Evolutionary conservation across 2,113 vertebrate species (phyloP).

Genomic region (Hemicordylus capensis): DNA sequence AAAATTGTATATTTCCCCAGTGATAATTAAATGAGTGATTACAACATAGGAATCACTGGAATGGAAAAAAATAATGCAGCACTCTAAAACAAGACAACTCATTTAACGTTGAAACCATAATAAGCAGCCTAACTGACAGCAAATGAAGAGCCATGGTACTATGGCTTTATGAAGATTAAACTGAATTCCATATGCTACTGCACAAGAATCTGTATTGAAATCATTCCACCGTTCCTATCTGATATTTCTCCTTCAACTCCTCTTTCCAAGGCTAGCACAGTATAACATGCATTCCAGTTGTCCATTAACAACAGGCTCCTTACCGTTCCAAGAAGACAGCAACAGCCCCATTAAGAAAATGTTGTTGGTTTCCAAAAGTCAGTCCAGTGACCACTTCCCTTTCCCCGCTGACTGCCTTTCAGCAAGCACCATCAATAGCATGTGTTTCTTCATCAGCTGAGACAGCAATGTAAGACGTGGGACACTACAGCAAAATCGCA

Average conservation of each 20-base stretch:
- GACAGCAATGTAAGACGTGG: neutral
- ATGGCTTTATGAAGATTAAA: neutral
- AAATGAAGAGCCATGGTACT: neutral
- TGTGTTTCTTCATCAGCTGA: slow-evolving; percentile 31
- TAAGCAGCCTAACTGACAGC: neutral
- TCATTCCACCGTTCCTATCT: neutral
- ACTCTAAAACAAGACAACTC: slow-evolving; percentile 38
- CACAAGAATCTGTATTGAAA: neutral
- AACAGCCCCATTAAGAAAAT: neutral
- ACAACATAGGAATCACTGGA: slow-evolving; percentile 32
- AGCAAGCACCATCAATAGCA: neutral
- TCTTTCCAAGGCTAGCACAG: slow-evolving; percentile 8
- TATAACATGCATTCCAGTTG: neutral
- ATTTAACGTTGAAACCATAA: slow-evolving; percentile 7
- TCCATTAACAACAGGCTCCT: slow-evolving; percentile 28
- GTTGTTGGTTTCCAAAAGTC: rapidly evolving
- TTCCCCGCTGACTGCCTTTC: neutral
- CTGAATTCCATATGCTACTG: neutral
- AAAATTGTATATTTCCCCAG: slow-evolving; percentile 12
- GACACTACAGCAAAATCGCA: neutral
- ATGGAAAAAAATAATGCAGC: slow-evolving; percentile 16
- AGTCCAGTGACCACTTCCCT: neutral
- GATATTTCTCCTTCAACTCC: neutral
- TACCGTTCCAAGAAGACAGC: neutral
- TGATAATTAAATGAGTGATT: slow-evolving; percentile 47